phyloP scores from a whole-genome alignment of 2,888 invertebrate genomes.

The Trilocha varians region DNA sequence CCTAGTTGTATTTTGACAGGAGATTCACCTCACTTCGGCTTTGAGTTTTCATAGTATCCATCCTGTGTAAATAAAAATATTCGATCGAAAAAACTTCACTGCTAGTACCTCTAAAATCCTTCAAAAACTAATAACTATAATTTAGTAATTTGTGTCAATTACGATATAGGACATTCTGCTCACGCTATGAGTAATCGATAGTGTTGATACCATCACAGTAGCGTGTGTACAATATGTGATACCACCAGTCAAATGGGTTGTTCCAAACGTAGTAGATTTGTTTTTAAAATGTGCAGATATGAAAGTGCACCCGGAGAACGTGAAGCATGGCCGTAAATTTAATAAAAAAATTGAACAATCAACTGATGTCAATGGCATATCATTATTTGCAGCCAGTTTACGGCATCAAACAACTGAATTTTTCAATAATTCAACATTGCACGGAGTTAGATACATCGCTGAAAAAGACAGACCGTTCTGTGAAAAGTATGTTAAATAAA shows the following conservation, averaged over 20 bases:
- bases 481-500: slow-evolving; percentile 76
- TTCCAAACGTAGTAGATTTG: slow-evolving; percentile 12
- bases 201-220: slow-evolving; percentile 37
- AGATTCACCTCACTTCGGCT: too few relatives aligned
- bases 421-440: slow-evolving; percentile 83
- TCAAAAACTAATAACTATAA: background rate
- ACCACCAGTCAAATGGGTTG: background rate
- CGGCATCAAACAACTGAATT: slow-evolving; percentile 81
- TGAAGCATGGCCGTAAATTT: slow-evolving; percentile 19
- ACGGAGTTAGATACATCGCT: slow-evolving; percentile 85
- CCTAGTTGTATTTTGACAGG: too few relatives aligned
- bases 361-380: slow-evolving; percentile 37
- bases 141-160: background rate
- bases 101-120: background rate
- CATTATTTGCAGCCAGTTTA: slow-evolving; percentile 75
- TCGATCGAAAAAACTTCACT: too few relatives aligned
- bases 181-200: slow-evolving; percentile 47
- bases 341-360: slow-evolving; percentile 19
- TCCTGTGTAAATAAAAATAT: background rate
- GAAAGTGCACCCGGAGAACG: slow-evolving; percentile 46
- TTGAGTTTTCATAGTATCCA: too few relatives aligned
- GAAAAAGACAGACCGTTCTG: slow-evolving; percentile 82
- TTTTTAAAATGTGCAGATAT: slow-evolving; percentile 29
- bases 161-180: background rate
- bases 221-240: slow-evolving; percentile 29